phyloP scores from a whole-genome alignment of 2,113 vertebrate genomes.

The Archilochus colubris region DNA sequence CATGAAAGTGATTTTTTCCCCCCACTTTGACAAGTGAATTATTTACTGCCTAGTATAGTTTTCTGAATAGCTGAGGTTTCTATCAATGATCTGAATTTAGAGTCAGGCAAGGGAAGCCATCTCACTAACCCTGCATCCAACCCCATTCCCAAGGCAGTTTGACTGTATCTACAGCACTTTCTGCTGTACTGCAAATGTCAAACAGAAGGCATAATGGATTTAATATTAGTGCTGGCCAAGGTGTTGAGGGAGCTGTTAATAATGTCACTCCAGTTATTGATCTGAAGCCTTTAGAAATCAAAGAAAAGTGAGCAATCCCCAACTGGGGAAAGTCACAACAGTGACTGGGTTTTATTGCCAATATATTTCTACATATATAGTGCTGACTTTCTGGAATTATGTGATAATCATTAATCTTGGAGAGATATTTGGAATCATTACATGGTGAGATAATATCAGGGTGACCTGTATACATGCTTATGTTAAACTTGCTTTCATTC shows the following conservation, averaged over 20 bases:
- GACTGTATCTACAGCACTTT: slow-evolving; percentile 82
- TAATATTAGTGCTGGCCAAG: slow-evolving; percentile 83
- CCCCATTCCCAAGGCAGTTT: slow-evolving; percentile 75
- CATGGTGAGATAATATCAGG: slow-evolving; percentile 65
- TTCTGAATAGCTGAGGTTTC: slow-evolving; percentile 66
- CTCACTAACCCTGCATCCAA: slow-evolving; percentile 73
- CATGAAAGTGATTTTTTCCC: neutral
- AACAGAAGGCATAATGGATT: slow-evolving; percentile 81
- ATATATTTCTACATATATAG: slow-evolving; percentile 80
- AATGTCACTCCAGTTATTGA: slow-evolving; percentile 85
- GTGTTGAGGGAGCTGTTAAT: slow-evolving; percentile 86
- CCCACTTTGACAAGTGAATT: slow-evolving; percentile 48
- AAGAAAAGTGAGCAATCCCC: slow-evolving; percentile 80
- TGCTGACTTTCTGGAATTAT: slow-evolving; percentile 75
- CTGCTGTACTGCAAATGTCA: slow-evolving; percentile 80
- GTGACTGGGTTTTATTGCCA: slow-evolving; percentile 79
- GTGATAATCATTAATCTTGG: slow-evolving; percentile 76
- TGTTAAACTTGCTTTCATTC: slow-evolving; percentile 9
- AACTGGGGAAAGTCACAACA: slow-evolving; percentile 76
- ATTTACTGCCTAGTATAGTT: slow-evolving; percentile 52
- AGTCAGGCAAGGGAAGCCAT: slow-evolving; percentile 73
- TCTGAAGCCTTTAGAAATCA: slow-evolving; percentile 82
- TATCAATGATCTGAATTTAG: slow-evolving; percentile 76
- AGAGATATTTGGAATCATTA: slow-evolving; percentile 72
- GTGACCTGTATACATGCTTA: slow-evolving; percentile 46